Evolutionary conservation across 2,113 vertebrate genomes (phyloP), one percentile per base, ranked within the genome.

Genomic region (Lates calcarifer): DNA sequence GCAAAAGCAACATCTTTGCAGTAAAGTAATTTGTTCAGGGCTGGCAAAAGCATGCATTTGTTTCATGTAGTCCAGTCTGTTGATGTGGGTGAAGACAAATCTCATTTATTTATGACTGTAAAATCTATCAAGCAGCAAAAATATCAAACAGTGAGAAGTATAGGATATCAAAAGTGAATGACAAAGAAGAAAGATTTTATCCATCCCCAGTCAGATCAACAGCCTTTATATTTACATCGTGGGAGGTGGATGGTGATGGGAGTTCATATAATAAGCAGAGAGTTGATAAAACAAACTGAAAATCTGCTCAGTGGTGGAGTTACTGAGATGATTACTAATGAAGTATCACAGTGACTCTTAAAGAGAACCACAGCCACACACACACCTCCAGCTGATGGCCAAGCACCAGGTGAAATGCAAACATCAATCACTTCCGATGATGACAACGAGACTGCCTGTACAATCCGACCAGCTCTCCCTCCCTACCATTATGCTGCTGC

Each of bases 261-360:
- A 61, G 47, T 33, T 71, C 45, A 33, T 37, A 55, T 35, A 70
- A 58, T 84, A 64, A 66, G 29, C 62, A 33, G 28, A 82, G 61
- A 61, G 45, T 73, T 77, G 33, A 37, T 76, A 66, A 77, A 85
- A 55, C 69, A 82, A 78, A 82, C 1, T 14, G 43, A 26, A 56
- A 81, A 28, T 60, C 49, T 0, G 5, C 49, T 28, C 47, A 26
- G 67, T 24, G 49, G 61, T 17, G 12, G 8, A 85, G 56, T 37
- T 9, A 35, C 29, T 24, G 66, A 57, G 47, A 28, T 18, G 51
- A 76, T 71, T 53, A 66, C 45, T 17, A 66, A 18, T 53, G 47
- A 80, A 15, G 83, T 17, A 15, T 57, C 18, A 2, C 67, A 53
- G 41, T n/a, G 39, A 31, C 20, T 58, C 31, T 45, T 45, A 43